Percentiles rank a stretch among this genome's conserved stretches.
Evolutionary conservation across 2,888 invertebrate species (phyloP).

Genomic region (Lottia gigantea): DNA sequence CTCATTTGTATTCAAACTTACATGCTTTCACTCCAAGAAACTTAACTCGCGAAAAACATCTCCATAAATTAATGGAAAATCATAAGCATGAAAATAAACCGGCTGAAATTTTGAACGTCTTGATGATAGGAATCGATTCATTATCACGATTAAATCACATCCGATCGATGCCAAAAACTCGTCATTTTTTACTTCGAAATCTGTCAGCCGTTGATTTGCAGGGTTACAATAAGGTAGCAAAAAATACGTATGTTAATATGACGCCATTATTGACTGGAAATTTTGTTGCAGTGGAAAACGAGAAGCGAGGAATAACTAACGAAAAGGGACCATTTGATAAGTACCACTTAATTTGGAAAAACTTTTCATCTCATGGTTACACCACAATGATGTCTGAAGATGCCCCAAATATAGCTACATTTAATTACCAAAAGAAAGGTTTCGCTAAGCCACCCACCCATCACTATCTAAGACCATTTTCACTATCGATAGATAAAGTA

Average conservation of each 20-base stretch:
- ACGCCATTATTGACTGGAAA: constrained; percentile 82
- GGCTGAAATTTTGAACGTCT: not conserved
- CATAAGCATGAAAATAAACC: constrained; percentile 25
- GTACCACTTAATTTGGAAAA: constrained; percentile 87
- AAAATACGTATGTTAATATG: constrained; percentile 92
- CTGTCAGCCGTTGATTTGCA: constrained; percentile 80
- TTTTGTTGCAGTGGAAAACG: constrained; percentile 62
- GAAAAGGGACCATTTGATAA: constrained; percentile 71
- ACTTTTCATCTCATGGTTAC: constrained; percentile 79
- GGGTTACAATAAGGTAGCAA: constrained; percentile 92
- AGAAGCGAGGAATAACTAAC: constrained; percentile 67
- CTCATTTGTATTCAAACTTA: too few relatives aligned
- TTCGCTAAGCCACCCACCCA: constrained; percentile 84
- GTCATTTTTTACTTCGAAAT: constrained; percentile 73
- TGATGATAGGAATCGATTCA: constrained; percentile 78
- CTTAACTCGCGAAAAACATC: too few relatives aligned
- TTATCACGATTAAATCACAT: constrained; percentile 86
- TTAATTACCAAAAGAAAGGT: constrained; percentile 82
- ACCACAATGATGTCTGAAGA: constrained; percentile 86
- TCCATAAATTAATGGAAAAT: too few relatives aligned
- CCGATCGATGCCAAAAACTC: constrained; percentile 81
- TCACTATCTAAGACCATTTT: constrained; percentile 83
- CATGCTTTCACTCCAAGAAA: too few relatives aligned
- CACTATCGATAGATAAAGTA: constrained; percentile 71
- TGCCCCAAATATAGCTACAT: constrained; percentile 80